phyloP scores from a whole-genome alignment of 2,113 vertebrate genomes.

The Rhinolophus sinicus region DNA sequence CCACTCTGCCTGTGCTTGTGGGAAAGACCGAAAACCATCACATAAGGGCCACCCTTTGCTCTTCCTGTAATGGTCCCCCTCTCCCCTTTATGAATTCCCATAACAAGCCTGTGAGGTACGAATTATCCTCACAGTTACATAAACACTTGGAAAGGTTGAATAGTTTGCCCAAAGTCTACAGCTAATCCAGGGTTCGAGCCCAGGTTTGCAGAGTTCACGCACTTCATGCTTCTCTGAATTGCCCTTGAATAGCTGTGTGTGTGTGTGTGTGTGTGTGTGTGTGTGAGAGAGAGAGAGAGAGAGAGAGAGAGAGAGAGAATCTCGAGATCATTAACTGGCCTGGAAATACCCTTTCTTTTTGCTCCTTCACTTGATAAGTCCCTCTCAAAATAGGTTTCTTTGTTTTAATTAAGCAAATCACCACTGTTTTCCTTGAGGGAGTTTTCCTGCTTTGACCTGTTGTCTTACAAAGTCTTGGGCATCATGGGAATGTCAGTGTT shows the following conservation, averaged over 20 bases:
- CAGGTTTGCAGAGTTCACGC: background rate
- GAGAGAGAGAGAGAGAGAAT: no score
- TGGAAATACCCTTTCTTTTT: conserved; percentile 74
- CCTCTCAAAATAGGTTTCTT: conserved; percentile 64
- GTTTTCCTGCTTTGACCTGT: conserved; percentile 34
- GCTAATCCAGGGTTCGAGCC: background rate
- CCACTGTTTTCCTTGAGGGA: conserved; percentile 35
- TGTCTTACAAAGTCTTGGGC: background rate
- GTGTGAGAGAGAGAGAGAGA: background rate
- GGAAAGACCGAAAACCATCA: background rate
- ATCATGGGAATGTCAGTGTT: background rate
- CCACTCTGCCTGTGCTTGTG: background rate
- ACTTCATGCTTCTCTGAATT: background rate
- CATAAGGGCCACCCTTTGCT: background rate
- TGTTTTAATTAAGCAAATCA: conserved; percentile 59
- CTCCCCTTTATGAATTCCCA: background rate
- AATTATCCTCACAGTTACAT: background rate
- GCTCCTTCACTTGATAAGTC: background rate
- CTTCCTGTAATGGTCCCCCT: background rate
- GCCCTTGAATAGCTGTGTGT: background rate
- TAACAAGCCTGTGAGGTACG: background rate
- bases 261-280: background rate
- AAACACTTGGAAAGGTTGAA: background rate
- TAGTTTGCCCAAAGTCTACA: background rate
- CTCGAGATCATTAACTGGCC: background rate